Percentiles rank a stretch among this genome's conserved stretches.
Conservation (phyloP, 1,140 invertebrate genomes). For the Heliconius eleuchia region DNA sequence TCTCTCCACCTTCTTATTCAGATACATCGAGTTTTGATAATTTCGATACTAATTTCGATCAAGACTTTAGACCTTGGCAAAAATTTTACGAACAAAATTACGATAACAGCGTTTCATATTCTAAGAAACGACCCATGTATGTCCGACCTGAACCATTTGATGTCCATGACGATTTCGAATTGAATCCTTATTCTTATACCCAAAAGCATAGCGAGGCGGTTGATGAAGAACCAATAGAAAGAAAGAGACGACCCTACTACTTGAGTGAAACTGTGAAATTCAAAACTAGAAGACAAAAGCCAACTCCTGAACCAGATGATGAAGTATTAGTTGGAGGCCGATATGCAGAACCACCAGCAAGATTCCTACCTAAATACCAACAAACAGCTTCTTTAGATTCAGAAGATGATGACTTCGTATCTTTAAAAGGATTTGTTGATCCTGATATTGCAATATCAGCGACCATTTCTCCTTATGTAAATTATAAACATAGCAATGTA, state of each 20-base stretch:
- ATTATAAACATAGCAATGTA: slow-evolving; percentile 78
- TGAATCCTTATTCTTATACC: slow-evolving; percentile 38
- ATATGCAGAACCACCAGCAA: slow-evolving; percentile 74
- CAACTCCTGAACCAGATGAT: slow-evolving; percentile 44
- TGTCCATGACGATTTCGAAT: slow-evolving; percentile 37
- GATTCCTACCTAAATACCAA: slow-evolving; percentile 55
- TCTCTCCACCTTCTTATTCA: slow-evolving; percentile 36
- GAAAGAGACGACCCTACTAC: slow-evolving; percentile 39
- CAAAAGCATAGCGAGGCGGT: slow-evolving; percentile 40
- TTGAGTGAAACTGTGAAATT: slow-evolving; percentile 30
- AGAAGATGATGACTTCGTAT: slow-evolving; percentile 51
- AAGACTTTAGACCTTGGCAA: slow-evolving; percentile 46
- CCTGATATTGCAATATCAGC: slow-evolving; percentile 54
- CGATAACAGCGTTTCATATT: slow-evolving; percentile 45
- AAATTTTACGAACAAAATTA: slow-evolving; percentile 40
- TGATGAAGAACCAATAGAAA: slow-evolving; percentile 36
- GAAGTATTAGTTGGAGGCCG: slow-evolving; percentile 70
- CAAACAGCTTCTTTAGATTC: slow-evolving; percentile 38
- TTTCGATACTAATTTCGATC: slow-evolving; percentile 33
- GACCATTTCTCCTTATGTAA: slow-evolving; percentile 69
- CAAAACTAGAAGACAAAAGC: slow-evolving; percentile 34
- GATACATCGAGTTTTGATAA: slow-evolving; percentile 34
- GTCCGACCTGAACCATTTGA: slow-evolving; percentile 39
- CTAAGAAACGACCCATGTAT: slow-evolving; percentile 41
- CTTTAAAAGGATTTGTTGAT: slow-evolving; percentile 46